Evolutionary conservation across 2,113 vertebrate genomes (phyloP), one percentile per base, ranked within the genome.

Genomic region (Meles meles): DNA sequence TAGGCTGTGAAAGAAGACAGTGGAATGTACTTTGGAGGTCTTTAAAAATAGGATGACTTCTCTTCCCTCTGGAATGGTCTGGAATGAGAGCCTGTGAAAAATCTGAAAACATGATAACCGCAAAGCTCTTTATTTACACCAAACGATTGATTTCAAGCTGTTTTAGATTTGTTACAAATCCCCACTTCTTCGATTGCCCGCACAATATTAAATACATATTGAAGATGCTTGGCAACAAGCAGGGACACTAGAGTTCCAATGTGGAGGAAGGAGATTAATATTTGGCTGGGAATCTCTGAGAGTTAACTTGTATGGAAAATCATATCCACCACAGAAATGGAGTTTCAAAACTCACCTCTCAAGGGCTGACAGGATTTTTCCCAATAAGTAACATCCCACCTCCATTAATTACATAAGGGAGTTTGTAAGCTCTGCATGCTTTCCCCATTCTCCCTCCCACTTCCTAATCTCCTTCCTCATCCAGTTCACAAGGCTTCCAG

Each of bases 151-250:
- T 61, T 89, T 77, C 39, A 84, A 96, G 83, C 92, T 92, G 92
- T 84, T 93, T 96, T 81, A 83, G 47, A 72, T 97, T 92, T 93
- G 79, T 72, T 95, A 39, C 13, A 96, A 69, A 83, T 87, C 34
- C 42, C 44, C 47, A 52, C 37, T 89, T 96, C 92, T 94, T 86
- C 1, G 5, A 47, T 47, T 42, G 72, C 52, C 47, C 80, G 14
- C 7, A 25, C 15, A 61, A 18, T 90, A 79, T 90, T 85, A 93
- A 94, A 88, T 29, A 83, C 39, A 42, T 52, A 61, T 6, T 77
- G 67, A 96, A 42, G 90, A 52, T 27, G 72, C 67, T 92, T 95
- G 83, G 47, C 17, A 20, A 59, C 27, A 39, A 25, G 7, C 31
- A 47, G 0, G 5, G 52, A 55, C 55, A 7, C 27, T 20, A 10